Evolutionary conservation across 2,797 vertebrate species (phyloP), one percentile per base, ranked within the genome.

Genomic region (Tangara arthus): DNA sequence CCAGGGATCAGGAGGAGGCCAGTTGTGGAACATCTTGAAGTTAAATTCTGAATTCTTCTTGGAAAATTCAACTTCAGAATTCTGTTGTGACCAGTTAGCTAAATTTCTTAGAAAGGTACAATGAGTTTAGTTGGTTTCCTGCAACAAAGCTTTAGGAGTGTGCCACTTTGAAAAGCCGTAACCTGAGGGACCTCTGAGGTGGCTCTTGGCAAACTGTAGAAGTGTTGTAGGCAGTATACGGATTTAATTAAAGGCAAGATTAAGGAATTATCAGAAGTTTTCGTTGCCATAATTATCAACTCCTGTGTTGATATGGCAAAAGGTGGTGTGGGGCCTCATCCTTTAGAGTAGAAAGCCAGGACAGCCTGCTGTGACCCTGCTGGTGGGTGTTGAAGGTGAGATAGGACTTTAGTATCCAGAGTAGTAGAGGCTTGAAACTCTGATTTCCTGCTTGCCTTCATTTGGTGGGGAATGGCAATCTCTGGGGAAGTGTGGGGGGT

Each of bases 331-430:
- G 10, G n/a, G 21, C 30, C 18, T n/a, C 41, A 28, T 72, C 28
- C 44, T 85, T 63, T 17, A 5, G 4, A 26, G 34, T 15, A 52
- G 68, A 30, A 65, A 30, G 26, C 22, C 20, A 17, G 42, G 73
- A 9, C 56, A 61, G 24, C 27, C n/a, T 1, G 0, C 19, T 55
- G n/a, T 32, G 61, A 8, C 11, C 2, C 30, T 42, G 4, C 2
- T 21, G 71, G 39, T 60, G 44, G 24, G 4, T 12, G 19, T 0
- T 19, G 50, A n/a, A 42, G 55, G 59, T 79, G 30, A 56, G 46
- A 8, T 3, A 16, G 34, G 16, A 52, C 52, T 56, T 70, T 9
- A 30, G 17, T 16, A 34, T 44, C 28, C 19, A 26, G 47, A 52
- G 8, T 1, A 55, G 41, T 3, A 27, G 42, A 26, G 66, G 35